Conservation (phyloP, 1,140 invertebrate species). For the Sarcophaga bullata region DNA sequence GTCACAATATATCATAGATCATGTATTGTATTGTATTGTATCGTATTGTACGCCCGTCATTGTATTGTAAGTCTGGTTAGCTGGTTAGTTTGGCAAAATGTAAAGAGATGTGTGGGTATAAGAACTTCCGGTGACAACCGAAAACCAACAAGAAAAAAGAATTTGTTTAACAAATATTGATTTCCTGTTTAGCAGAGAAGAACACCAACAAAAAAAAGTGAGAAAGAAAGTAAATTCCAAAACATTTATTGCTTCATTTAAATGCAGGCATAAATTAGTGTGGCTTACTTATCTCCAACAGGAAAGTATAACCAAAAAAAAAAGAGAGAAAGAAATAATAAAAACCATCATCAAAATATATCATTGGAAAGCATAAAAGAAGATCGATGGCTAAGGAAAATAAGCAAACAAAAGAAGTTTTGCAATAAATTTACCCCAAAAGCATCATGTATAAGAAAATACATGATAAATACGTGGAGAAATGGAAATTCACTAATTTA, state of each 20-base stretch:
- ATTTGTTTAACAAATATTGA: conserved; percentile 22
- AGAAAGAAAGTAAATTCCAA: not conserved
- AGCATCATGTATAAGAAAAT: too few species aligned
- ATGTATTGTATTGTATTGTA: not conserved
- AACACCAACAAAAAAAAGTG: too few species aligned
- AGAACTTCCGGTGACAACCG: conserved; percentile 4
- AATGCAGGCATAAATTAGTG: conserved; percentile 1
- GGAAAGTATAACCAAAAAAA: too few species aligned
- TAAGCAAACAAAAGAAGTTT: not conserved
- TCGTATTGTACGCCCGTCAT: too few species aligned
- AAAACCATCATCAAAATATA: too few species aligned
- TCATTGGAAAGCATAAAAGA: too few species aligned
- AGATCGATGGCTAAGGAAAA: too few species aligned
- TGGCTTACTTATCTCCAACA: not conserved
- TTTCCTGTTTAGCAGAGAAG: not conserved
- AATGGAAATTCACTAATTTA: too few species aligned
- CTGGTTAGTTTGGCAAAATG: too few species aligned
- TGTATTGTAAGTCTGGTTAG: too few species aligned
- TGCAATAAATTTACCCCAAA: not conserved
- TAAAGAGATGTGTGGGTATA: not conserved
- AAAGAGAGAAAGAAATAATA: too few species aligned
- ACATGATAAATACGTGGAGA: too few species aligned
- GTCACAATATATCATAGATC: not conserved
- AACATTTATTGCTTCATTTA: not conserved
- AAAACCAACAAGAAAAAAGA: not conserved